These are phyloP conservation scores for Bombus fervidus DNA, from an alignment of 1,140 invertebrate species.

Conservation along the genomic window DNA sequence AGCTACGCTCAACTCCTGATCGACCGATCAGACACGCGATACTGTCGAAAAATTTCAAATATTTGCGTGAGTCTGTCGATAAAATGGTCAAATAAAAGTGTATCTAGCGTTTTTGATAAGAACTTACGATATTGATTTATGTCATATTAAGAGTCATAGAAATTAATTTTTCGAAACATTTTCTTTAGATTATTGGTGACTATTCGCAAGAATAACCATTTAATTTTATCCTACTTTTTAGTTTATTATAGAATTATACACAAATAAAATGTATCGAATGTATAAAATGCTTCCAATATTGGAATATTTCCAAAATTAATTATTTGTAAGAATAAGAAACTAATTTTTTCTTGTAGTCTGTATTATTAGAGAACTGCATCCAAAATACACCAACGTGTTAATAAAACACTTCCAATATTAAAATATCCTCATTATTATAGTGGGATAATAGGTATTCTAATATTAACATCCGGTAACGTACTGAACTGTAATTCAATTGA, in stretches of 20 bases:
- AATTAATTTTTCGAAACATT: background rate
- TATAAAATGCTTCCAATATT: too few relatives aligned
- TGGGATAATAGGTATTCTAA: background rate
- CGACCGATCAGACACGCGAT: conserved; percentile 46
- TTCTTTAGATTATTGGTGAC: background rate
- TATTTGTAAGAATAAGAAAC: too few relatives aligned
- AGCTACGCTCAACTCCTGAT: conserved; percentile 32
- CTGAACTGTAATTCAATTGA: background rate
- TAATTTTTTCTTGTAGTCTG: too few relatives aligned
- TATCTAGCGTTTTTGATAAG: background rate
- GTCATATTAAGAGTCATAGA: background rate
- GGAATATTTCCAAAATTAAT: background rate
- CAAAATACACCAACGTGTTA: too few relatives aligned
- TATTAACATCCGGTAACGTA: background rate
- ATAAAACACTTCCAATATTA: too few relatives aligned
- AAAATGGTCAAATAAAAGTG: background rate
- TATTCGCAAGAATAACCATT: background rate
- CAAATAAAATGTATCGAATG: too few relatives aligned
- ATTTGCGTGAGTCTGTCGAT: conserved; percentile 29
- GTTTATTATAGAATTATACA: too few relatives aligned
- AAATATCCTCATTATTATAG: too few relatives aligned
- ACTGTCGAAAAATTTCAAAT: conserved; percentile 47
- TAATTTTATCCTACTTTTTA: too few relatives aligned
- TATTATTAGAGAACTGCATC: too few relatives aligned
- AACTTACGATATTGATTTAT: background rate